Evolutionary conservation across 23 tunicate genomes (phyloP).

Genomic region (Halocynthia aurantium): DNA sequence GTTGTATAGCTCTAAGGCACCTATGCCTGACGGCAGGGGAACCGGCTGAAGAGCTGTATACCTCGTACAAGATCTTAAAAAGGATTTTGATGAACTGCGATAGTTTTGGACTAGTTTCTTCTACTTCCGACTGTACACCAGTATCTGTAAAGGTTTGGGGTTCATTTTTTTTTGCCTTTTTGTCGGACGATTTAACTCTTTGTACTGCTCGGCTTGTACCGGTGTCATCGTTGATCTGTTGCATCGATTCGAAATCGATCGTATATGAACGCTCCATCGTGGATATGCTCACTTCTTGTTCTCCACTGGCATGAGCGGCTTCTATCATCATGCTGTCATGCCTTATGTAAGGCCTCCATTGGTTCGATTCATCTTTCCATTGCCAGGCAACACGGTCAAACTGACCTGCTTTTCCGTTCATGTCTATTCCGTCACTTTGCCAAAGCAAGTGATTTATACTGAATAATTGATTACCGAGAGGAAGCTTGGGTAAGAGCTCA

Average conservation of each 20-base stretch:
- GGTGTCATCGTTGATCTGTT: constrained; percentile 74
- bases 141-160: neutral
- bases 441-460: constrained; percentile 36
- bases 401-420: neutral
- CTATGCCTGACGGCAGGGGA: constrained; percentile 85
- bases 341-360: constrained; percentile 56
- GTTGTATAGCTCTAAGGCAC: constrained; percentile 73
- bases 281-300: constrained; percentile 49
- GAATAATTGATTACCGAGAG: constrained; percentile 71
- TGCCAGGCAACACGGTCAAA: constrained; percentile 41
- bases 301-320: constrained; percentile 61
- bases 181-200: constrained; percentile 6
- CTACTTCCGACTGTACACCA: neutral
- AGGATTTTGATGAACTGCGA: constrained; percentile 57
- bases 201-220: constrained; percentile 49
- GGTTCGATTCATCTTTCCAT: constrained; percentile 52
- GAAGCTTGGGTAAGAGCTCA: constrained; percentile 71
- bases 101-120: neutral
- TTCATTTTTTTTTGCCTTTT: neutral
- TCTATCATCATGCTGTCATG: constrained; percentile 75
- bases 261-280: constrained; percentile 44
- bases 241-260: constrained; percentile 66
- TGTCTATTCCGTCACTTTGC: constrained; percentile 1
- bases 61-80: constrained; percentile 67
- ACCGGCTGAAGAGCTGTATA: constrained; percentile 83